phyloP scores from a whole-genome alignment of 2,113 vertebrate species.

The Carlito syrichta region DNA sequence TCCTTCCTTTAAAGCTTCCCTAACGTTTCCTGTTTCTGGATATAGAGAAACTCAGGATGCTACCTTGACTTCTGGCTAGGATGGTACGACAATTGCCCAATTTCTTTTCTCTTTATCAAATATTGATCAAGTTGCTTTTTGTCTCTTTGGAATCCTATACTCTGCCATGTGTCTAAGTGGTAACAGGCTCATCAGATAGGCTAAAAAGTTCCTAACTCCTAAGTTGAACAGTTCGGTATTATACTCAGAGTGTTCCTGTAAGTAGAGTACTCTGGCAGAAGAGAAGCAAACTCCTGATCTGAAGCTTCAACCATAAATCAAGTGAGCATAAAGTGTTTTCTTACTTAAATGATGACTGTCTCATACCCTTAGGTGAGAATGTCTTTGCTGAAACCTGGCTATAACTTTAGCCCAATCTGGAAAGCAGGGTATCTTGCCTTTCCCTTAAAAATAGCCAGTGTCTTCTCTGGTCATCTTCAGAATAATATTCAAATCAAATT shows the following conservation, averaged over 20 bases:
- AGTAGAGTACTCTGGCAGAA: background rate
- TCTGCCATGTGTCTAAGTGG: background rate
- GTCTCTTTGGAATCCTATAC: background rate
- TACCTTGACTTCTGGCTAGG: background rate
- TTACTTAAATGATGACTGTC: background rate
- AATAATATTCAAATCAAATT: background rate
- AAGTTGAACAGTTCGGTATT: background rate
- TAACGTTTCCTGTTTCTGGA: background rate
- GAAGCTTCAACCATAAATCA: background rate
- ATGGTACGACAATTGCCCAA: background rate
- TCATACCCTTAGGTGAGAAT: background rate
- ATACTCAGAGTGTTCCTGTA: background rate
- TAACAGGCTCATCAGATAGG: background rate
- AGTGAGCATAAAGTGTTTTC: background rate
- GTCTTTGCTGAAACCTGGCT: background rate
- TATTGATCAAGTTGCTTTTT: background rate
- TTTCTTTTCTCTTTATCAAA: constrained; percentile 25
- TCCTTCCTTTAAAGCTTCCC: background rate
- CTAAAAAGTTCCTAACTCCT: background rate
- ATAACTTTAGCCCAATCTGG: background rate
- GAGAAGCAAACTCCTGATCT: background rate
- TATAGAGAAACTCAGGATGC: background rate
- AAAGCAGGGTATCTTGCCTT: background rate
- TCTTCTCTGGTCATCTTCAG: background rate
- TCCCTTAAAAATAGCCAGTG: background rate